phyloP scores from a whole-genome alignment of 2,888 invertebrate genomes.

The Epirrhoe tristata region DNA sequence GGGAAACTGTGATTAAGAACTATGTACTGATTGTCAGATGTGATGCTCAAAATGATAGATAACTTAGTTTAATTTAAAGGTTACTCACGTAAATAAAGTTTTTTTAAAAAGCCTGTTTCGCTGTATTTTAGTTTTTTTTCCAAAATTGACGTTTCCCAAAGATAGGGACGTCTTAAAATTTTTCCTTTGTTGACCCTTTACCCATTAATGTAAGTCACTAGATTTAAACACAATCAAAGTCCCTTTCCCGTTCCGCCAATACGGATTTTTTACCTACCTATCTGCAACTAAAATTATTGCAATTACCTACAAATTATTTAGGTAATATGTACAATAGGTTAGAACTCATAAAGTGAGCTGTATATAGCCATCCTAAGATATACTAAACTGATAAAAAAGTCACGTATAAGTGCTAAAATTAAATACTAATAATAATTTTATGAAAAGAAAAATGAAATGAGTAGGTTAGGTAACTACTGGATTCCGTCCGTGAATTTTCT shows the following conservation, averaged over 20 bases:
- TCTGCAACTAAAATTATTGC: too few species aligned
- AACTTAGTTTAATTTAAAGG: neutral
- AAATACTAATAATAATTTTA: neutral
- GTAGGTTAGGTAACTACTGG: too few species aligned
- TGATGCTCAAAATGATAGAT: neutral
- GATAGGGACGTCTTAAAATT: too few species aligned
- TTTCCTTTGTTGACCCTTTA: too few species aligned
- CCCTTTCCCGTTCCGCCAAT: too few species aligned
- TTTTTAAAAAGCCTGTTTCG: neutral
- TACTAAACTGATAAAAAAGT: neutral
- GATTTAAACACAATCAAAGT: too few species aligned
- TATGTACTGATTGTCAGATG: neutral
- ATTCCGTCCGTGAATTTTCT: too few species aligned
- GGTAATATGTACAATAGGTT: neutral
- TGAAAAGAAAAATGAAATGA: too few species aligned
- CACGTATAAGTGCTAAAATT: neutral
- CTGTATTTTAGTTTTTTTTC: too few species aligned
- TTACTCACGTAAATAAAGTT: too few species aligned
- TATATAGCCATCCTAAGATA: neutral
- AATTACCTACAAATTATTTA: neutral
- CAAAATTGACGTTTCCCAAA: too few species aligned
- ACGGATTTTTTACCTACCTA: neutral
- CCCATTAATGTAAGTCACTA: too few species aligned
- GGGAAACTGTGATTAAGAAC: constrained; percentile 83
- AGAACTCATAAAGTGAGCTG: neutral